phyloP scores from a whole-genome alignment of 2,113 vertebrate species.

The Phalacrocorax aristotelis region DNA sequence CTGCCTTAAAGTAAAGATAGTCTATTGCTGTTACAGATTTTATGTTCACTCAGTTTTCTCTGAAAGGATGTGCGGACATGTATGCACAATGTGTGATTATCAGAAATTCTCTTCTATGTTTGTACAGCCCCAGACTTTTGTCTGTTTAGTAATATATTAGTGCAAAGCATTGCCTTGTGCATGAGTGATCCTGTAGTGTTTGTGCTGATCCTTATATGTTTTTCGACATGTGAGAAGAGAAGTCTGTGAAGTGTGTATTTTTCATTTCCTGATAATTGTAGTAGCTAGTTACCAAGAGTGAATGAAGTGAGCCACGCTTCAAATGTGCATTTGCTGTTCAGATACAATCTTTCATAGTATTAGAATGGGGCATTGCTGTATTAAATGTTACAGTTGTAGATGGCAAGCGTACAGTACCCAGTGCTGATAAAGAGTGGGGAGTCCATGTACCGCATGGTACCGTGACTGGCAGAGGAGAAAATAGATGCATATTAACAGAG shows the following conservation, averaged over 20 bases:
- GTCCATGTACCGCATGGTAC: background rate
- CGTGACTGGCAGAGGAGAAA: background rate
- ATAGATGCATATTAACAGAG: background rate
- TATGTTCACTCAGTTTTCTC: background rate
- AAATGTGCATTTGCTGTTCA: background rate
- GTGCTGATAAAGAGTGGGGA: background rate
- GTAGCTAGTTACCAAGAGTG: background rate
- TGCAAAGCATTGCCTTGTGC: background rate
- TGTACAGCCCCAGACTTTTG: background rate
- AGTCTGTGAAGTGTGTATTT: conserved; percentile 8
- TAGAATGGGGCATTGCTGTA: background rate
- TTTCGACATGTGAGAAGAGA: conserved; percentile 31
- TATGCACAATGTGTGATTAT: background rate
- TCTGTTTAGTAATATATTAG: background rate
- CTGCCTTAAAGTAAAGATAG: background rate
- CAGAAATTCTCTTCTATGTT: background rate
- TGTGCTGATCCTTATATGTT: background rate
- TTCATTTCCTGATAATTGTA: conserved; percentile 60
- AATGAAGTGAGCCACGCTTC: conserved; percentile 6
- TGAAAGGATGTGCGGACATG: background rate
- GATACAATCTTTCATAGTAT: conserved; percentile 5
- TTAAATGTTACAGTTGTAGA: background rate
- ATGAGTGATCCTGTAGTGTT: background rate
- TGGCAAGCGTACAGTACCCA: background rate
- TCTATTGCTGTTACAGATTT: conserved; percentile 17